Conservation (phyloP, 2,888 invertebrate genomes). For the Erebia ligea region DNA sequence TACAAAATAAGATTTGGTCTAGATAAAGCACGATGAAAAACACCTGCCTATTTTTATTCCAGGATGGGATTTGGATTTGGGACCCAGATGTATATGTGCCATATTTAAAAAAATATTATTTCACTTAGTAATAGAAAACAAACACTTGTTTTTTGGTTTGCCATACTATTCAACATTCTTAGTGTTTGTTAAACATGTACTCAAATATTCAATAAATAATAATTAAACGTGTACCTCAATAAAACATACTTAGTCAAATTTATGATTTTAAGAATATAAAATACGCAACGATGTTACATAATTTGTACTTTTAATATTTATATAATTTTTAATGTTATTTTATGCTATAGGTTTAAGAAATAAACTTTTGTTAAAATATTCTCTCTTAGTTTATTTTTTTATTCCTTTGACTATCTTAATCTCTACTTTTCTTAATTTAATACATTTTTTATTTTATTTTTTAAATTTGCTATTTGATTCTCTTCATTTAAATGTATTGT, state of each 20-base stretch:
- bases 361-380: constrained; percentile 2
- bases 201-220: not conserved
- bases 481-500: not conserved
- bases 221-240: not conserved
- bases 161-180: not conserved
- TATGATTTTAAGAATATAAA: not conserved
- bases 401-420: not conserved
- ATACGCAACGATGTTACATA: constrained; percentile 3
- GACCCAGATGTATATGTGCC: not conserved
- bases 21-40: not conserved
- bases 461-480: not conserved
- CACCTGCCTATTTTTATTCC: not conserved
- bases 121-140: too few species aligned
- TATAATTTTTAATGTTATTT: not conserved
- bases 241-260: not conserved
- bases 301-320: not conserved
- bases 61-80: not conserved
- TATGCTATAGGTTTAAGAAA: constrained; percentile 14
- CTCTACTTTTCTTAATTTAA: not conserved
- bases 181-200: not conserved
- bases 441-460: not conserved
- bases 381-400: constrained; percentile 11
- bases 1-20: too few species aligned
- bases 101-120: not conserved
- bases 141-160: too few species aligned